Conservation (phyloP, 2,888 invertebrate genomes). For the Cryptus armator region DNA sequence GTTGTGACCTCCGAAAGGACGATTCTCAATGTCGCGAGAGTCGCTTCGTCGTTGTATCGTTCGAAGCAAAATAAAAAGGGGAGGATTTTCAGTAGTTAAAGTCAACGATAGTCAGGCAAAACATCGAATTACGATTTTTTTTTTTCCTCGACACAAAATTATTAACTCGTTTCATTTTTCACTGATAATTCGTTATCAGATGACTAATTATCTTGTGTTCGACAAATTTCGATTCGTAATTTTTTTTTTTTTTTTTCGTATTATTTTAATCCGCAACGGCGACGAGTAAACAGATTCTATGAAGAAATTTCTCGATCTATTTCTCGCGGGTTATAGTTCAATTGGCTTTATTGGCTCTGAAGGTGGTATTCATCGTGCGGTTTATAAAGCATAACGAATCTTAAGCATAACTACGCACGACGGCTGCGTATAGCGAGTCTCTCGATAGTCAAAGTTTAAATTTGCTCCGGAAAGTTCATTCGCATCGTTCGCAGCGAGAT, state of each 20-base stretch:
- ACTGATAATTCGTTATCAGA: too few species aligned
- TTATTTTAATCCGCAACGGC: too few species aligned
- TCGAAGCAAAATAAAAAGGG: neutral
- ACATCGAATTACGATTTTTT: neutral
- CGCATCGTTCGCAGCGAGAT: conserved; percentile 14
- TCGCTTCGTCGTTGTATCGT: neutral
- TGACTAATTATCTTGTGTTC: too few species aligned
- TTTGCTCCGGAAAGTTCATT: conserved; percentile 34
- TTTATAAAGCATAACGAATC: neutral
- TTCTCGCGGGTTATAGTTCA: conserved; percentile 52
- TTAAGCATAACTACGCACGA: neutral
- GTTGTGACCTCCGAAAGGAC: conserved; percentile 47
- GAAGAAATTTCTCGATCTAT: conserved; percentile 15
- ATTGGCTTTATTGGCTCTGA: conserved; percentile 60
- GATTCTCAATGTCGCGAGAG: conserved; percentile 27
- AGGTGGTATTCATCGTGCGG: conserved; percentile 60
- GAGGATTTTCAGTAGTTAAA: neutral
- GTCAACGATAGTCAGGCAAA: conserved; percentile 31
- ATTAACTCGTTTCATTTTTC: neutral
- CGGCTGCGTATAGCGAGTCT: neutral
- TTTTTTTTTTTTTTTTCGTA: too few species aligned
- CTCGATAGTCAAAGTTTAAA: neutral
- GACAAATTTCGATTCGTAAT: too few species aligned
- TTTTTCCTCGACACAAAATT: neutral
- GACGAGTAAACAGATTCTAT: neutral